Percentiles rank a stretch among this genome's conserved stretches.
Conservation (phyloP, 2,113 vertebrate genomes). For the Chiloscyllium plagiosum region DNA sequence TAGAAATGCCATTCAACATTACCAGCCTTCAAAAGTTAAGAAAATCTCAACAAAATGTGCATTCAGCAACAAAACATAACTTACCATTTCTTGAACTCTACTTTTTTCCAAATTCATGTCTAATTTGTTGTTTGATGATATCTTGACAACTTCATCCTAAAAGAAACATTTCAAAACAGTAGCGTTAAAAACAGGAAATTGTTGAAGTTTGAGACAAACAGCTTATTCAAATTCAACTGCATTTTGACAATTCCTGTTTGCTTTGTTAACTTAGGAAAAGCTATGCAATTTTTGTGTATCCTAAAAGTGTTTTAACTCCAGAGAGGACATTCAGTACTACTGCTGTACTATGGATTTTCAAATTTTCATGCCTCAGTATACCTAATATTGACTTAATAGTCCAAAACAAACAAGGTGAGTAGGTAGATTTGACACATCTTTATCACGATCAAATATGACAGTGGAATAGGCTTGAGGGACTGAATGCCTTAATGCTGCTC, state of each 20-base stretch:
- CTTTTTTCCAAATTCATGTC: conserved; percentile 87
- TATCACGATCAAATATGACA: not conserved
- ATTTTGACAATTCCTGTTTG: no score
- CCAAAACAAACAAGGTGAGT: not conserved
- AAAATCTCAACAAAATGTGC: not conserved
- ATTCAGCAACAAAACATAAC: conserved; percentile 42
- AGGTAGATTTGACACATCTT: not conserved
- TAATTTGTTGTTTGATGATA: conserved; percentile 72
- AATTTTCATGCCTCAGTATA: not conserved
- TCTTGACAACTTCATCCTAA: conserved; percentile 86
- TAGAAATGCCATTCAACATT: not conserved
- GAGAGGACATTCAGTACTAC: not conserved
- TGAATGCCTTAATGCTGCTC: not conserved
- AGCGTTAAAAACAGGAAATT: not conserved
- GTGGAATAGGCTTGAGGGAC: not conserved
- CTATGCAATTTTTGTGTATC: not conserved
- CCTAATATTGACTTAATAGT: not conserved
- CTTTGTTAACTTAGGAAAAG: not conserved
- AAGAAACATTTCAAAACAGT: conserved; percentile 1
- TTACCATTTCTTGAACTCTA: conserved; percentile 82
- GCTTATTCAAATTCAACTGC: not conserved
- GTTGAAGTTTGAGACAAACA: not conserved
- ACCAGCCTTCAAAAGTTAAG: not conserved
- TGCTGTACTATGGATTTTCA: not conserved
- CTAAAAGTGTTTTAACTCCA: not conserved